Base-by-base conservation (phyloP, 2,888 invertebrate genomes). In the Dorcus hopei region DNA sequence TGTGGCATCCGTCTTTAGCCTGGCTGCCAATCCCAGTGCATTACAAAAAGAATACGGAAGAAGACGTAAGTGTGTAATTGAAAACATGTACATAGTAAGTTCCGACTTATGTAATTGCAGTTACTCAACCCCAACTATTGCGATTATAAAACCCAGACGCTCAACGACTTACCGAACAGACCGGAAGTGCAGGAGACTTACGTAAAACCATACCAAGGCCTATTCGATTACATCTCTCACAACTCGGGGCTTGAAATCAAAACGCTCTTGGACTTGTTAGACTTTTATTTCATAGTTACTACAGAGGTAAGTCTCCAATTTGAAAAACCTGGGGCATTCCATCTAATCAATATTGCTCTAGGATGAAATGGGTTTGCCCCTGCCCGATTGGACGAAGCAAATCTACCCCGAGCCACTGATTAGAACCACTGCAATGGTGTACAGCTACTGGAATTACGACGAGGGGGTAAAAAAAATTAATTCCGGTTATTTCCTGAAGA, bases 11-110 rank as follows among this genome's bases (percentile, higher is more conserved):
- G 3, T 57, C 65, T 0, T 73, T 89, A 58, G 77, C 80, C 61
- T 91, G 91, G 91, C 87, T 89, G 68, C 91, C 91, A 6, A 72
- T 67, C 43, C 69, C 68, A 9, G 64, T 68, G 2, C 53, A 61
- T 38, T 54, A 48, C 26, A 68, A 66, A 55, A 19, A 58, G 9
- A 62, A 57, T 38, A 50, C 58, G 4, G 66, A 71, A 45, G 72
- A 72, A 68, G 69, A 72, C 42, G 72, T 72, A 67, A 65, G 59
- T 62, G n/a, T 72, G 16, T 16, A 9, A 9, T 40, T 41, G 5
- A 33, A 33, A 33, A 33, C 26, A 33, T 33, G 3, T 6, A n/a
- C n/a, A n/a, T n/a, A 33, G 26, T 6, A 33, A 33, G 26, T 7
- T 4, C 26, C 26, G 5, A 33, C 26, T 6, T 33, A 33, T 33